A percentile compares a stretch with the other conserved stretches of the same genome.
These are phyloP conservation scores for Aurelia coerulea DNA, from an alignment of 30 jellyfish, hydroid and myxozoan genomes.

Conservation along the genomic window DNA sequence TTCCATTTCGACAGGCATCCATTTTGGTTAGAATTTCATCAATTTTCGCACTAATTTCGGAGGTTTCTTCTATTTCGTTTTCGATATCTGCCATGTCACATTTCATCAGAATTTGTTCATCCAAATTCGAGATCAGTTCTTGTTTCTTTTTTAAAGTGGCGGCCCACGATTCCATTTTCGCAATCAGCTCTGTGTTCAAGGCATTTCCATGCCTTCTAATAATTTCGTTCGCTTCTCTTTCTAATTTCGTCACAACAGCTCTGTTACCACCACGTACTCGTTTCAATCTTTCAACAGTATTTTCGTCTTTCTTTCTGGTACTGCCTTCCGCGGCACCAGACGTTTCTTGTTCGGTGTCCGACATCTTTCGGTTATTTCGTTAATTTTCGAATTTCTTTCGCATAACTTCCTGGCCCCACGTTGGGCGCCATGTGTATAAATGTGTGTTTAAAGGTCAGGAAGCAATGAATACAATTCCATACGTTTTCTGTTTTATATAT, in stretches of 20 bases:
- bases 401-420: no score
- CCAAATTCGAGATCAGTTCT: slow-evolving; percentile 12
- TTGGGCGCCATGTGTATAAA: no score
- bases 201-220: not conserved
- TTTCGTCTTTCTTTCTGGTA: not conserved
- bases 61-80: slow-evolving; percentile 45
- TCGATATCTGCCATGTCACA: slow-evolving; percentile 39
- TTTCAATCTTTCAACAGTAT: slow-evolving; percentile 10
- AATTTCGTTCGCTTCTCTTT: slow-evolving; percentile 26
- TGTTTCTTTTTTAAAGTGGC: slow-evolving; percentile 17
- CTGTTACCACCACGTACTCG: slow-evolving; percentile 51
- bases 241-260: slow-evolving; percentile 35
- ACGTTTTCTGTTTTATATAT: no score
- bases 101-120: slow-evolving; percentile 24
- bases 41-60: no score
- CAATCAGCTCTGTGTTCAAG: not conserved
- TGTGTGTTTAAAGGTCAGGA: no score
- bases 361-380: no score
- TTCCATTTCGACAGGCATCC: no score
- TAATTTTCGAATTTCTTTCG: no score
- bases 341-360: no score
- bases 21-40: no score
- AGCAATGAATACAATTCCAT: no score
- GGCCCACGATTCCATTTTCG: slow-evolving; percentile 38
- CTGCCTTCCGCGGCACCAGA: not conserved